Percentiles rank a stretch among this genome's conserved stretches.
Conservation (phyloP, 2,797 vertebrate species). For the Syncerus caffer region DNA sequence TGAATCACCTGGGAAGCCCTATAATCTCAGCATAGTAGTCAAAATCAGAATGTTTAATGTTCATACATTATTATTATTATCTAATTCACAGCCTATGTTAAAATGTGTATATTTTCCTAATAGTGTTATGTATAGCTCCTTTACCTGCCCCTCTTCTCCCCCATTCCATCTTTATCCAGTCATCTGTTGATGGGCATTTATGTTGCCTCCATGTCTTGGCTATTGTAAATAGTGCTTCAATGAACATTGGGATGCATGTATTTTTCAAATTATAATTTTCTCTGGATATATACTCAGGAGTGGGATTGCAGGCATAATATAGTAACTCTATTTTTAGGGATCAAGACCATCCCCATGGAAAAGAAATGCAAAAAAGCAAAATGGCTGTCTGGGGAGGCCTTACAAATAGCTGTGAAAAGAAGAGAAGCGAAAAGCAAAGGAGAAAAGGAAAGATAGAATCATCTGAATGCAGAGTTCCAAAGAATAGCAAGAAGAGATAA, state of each 20-base stretch:
- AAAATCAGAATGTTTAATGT: neutral
- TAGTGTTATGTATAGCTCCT: neutral
- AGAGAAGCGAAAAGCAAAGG: too few relatives aligned
- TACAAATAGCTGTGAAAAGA: too few relatives aligned
- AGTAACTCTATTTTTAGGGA: neutral
- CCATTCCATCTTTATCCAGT: neutral
- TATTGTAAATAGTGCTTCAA: neutral
- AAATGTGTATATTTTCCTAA: neutral
- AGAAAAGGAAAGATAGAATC: too few relatives aligned
- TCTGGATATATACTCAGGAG: neutral
- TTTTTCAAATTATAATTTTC: neutral
- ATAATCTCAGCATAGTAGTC: neutral
- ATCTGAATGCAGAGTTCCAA: too few relatives aligned
- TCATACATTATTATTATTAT: neutral
- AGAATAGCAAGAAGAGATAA: too few relatives aligned
- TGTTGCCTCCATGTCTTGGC: neutral
- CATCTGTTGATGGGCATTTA: neutral
- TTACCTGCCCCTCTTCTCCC: fast-evolving
- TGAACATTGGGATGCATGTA: neutral
- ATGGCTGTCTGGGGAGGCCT: too few relatives aligned
- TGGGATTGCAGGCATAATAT: neutral
- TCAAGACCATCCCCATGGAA: too few relatives aligned
- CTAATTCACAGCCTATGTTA: neutral
- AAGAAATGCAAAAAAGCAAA: too few relatives aligned
- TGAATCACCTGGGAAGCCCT: neutral